Conservation (phyloP, 2,797 vertebrate species). For the Borostomias antarcticus region DNA sequence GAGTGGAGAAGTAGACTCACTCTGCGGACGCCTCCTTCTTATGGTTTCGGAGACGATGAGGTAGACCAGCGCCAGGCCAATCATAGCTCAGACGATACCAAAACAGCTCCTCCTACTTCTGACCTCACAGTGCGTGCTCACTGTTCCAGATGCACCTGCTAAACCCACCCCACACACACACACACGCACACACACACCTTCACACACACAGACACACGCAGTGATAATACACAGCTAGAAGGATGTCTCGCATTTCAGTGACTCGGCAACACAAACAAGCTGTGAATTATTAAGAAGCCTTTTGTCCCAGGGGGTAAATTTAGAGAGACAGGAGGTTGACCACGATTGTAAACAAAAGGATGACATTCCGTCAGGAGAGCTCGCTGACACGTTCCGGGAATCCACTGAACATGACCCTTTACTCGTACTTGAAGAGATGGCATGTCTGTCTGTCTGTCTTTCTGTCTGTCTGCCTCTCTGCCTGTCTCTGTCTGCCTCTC, state of each 20-base stretch:
- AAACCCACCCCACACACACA: conserved; percentile 9
- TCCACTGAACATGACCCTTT: not conserved
- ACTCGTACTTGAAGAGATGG: not conserved
- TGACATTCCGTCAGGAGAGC: conserved; percentile 3
- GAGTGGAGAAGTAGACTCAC: not conserved
- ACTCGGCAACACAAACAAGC: conserved; percentile 21
- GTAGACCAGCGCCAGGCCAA: conserved; percentile 17
- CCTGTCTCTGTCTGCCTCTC: no score
- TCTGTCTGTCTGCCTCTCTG: no score
- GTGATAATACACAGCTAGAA: conserved; percentile 25
- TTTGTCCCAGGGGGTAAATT: conserved; percentile 64
- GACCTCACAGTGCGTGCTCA: conserved; percentile 54
- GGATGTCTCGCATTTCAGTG: conserved; percentile 60
- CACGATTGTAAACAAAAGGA: conserved; percentile 5
- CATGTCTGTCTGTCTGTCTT: not conserved
- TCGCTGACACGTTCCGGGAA: conserved; percentile 10
- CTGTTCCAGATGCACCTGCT: not conserved
- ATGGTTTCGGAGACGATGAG: conserved; percentile 38
- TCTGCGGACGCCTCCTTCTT: conserved; percentile 33
- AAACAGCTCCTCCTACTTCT: conserved; percentile 37
- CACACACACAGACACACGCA: conserved; percentile 21
- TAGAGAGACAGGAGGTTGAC: conserved; percentile 43
- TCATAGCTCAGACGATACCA: conserved; percentile 9
- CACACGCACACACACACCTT: conserved; percentile 19
- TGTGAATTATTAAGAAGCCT: conserved; percentile 55